Evolutionary conservation across 2,888 invertebrate genomes (phyloP).

Genomic region (Sminthurides aquaticus): DNA sequence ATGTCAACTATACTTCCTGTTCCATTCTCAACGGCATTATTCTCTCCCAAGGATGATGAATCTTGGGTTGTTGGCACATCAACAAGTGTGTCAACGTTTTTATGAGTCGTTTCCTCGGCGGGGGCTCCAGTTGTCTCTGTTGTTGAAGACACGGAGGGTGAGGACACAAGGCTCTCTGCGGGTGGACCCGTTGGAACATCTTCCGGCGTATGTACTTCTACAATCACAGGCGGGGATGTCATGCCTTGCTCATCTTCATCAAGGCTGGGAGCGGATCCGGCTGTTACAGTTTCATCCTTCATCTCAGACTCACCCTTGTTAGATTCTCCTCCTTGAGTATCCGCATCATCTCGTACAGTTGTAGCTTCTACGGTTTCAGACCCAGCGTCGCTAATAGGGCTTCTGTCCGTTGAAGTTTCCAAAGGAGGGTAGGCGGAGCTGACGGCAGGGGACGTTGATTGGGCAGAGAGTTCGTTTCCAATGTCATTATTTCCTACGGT

Average conservation of each 20-base stretch:
- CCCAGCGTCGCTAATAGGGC: background rate
- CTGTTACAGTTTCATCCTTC: background rate
- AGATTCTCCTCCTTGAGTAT: background rate
- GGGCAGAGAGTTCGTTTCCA: background rate
- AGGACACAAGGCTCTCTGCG: background rate
- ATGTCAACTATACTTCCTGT: background rate
- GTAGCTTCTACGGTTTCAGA: slow-evolving; percentile 10
- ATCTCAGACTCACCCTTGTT: background rate
- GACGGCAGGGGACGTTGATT: background rate
- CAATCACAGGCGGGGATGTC: background rate
- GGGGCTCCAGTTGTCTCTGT: background rate
- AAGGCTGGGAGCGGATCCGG: background rate
- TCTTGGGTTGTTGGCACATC: background rate
- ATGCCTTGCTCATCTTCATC: background rate
- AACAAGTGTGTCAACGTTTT: slow-evolving; percentile 4
- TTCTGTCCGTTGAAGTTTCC: background rate
- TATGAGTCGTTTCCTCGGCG: background rate
- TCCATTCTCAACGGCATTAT: background rate
- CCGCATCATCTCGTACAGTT: background rate
- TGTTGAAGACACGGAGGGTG: background rate
- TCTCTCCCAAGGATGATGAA: background rate
- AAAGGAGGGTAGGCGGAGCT: background rate
- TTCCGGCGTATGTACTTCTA: slow-evolving; percentile 1
- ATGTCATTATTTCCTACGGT: background rate
- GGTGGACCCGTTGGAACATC: slow-evolving; percentile 6